phyloP scores from a whole-genome alignment of 1,140 invertebrate species.

The Lysiphlebus fabarum region DNA sequence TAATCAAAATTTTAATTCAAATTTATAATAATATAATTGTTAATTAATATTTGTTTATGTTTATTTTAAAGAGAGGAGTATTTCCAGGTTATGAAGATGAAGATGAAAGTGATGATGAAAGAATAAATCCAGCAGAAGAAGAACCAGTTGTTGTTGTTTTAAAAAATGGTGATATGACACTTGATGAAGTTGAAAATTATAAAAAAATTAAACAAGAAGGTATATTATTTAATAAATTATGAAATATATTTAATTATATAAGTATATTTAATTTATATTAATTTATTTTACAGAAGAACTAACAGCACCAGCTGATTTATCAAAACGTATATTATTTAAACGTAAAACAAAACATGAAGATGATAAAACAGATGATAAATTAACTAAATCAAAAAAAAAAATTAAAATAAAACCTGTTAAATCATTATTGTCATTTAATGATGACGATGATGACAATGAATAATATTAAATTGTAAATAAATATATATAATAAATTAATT shows the following conservation, averaged over 20 bases:
- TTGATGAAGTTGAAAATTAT: constrained; percentile 67
- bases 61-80: constrained; percentile 50
- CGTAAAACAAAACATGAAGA: constrained; percentile 39
- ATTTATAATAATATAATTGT: not conserved
- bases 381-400: constrained; percentile 37
- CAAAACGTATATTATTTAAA: constrained; percentile 57
- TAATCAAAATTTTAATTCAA: not conserved
- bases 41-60: constrained; percentile 11
- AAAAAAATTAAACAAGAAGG: constrained; percentile 53
- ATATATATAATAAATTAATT: too few relatives aligned
- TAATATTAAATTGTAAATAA: not conserved
- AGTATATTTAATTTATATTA: too few relatives aligned
- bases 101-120: constrained; percentile 58
- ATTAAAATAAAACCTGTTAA: constrained; percentile 49
- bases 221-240: constrained; percentile 25
- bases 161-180: constrained; percentile 72
- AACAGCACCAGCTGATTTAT: constrained; percentile 55
- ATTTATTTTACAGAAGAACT: constrained; percentile 53
- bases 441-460: constrained; percentile 52
- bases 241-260: constrained; percentile 14
- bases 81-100: constrained; percentile 42
- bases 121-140: constrained; percentile 61
- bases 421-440: constrained; percentile 54
- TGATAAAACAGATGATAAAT: constrained; percentile 16
- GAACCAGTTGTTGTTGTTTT: constrained; percentile 80